Conservation (phyloP, 2,888 invertebrate genomes). For the Phortica magna region DNA sequence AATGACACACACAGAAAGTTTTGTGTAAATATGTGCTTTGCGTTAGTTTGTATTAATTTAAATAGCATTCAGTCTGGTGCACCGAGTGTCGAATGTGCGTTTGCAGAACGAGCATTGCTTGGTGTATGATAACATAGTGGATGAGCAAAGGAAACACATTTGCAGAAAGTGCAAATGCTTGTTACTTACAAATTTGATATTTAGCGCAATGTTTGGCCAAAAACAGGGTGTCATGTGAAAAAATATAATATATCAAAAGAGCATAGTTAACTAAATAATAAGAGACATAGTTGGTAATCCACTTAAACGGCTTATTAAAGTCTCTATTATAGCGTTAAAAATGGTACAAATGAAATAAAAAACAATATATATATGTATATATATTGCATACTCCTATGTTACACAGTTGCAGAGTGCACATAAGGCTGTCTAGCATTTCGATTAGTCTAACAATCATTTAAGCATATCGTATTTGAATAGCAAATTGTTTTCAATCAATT, state of each 20-base stretch:
- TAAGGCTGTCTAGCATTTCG: too few relatives aligned
- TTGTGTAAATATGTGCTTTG: constrained; percentile 36
- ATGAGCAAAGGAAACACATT: constrained; percentile 40
- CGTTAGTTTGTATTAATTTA: constrained; percentile 32
- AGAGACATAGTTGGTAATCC: too few relatives aligned
- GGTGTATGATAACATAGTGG: constrained; percentile 41
- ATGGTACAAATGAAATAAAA: too few relatives aligned
- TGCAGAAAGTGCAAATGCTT: constrained; percentile 53
- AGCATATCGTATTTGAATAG: too few relatives aligned
- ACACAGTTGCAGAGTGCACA: too few relatives aligned
- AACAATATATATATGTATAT: too few relatives aligned
- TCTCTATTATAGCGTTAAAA: too few relatives aligned
- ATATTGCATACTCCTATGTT: too few relatives aligned
- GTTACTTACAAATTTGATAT: constrained; percentile 65
- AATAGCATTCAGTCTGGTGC: constrained; percentile 21
- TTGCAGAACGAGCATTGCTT: neutral
- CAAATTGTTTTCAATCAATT: too few relatives aligned
- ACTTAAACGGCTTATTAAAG: too few relatives aligned
- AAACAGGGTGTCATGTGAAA: constrained; percentile 18
- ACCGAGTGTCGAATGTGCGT: neutral
- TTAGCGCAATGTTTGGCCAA: constrained; percentile 57
- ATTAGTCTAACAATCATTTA: too few relatives aligned
- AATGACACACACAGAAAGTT: neutral
- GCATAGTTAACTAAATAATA: neutral
- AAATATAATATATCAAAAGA: too few relatives aligned